Evolutionary conservation across 2,888 invertebrate genomes (phyloP).

Genomic region (Plusia festucae): DNA sequence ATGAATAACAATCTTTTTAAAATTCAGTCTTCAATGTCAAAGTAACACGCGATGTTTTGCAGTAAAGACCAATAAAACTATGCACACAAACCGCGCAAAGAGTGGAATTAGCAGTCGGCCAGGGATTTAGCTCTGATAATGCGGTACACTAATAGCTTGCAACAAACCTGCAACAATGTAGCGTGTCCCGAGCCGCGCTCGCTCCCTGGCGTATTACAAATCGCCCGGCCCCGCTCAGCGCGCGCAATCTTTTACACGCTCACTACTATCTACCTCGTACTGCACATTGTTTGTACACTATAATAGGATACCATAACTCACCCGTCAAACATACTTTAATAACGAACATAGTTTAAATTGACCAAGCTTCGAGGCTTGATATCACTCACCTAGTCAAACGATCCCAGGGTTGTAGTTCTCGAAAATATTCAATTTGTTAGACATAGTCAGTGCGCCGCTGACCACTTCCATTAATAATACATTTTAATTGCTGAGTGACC

Average conservation of each 20-base stretch:
- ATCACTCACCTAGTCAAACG: conserved; percentile 40
- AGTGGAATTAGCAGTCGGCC: conserved; percentile 40
- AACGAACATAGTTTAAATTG: conserved; percentile 53
- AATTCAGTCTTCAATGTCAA: conserved; percentile 39
- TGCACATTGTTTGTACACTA: conserved; percentile 57
- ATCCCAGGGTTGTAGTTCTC: conserved; percentile 38
- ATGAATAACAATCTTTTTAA: conserved; percentile 7
- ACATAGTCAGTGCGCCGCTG: conserved; percentile 39
- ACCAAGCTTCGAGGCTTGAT: conserved; percentile 45
- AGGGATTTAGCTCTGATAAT: conserved; percentile 38
- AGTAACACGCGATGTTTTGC: conserved; percentile 40
- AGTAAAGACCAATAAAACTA: conserved; percentile 22
- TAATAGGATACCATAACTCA: conserved; percentile 57
- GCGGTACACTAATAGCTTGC: conserved; percentile 42
- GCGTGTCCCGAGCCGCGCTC: conserved; percentile 18
- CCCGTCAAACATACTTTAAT: conserved; percentile 55
- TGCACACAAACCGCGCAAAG: conserved; percentile 39
- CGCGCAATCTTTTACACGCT: conserved; percentile 53
- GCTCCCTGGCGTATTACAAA: conserved; percentile 59
- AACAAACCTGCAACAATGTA: conserved; percentile 52
- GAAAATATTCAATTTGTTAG: conserved; percentile 38
- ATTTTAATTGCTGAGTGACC: conserved; percentile 41
- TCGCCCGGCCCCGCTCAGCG: conserved; percentile 53
- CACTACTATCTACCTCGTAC: conserved; percentile 51
- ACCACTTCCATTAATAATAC: conserved; percentile 48